Percentiles rank a stretch among this genome's conserved stretches.
Conservation (phyloP, 2,888 invertebrate genomes). For the Ypsolopha scabrella region DNA sequence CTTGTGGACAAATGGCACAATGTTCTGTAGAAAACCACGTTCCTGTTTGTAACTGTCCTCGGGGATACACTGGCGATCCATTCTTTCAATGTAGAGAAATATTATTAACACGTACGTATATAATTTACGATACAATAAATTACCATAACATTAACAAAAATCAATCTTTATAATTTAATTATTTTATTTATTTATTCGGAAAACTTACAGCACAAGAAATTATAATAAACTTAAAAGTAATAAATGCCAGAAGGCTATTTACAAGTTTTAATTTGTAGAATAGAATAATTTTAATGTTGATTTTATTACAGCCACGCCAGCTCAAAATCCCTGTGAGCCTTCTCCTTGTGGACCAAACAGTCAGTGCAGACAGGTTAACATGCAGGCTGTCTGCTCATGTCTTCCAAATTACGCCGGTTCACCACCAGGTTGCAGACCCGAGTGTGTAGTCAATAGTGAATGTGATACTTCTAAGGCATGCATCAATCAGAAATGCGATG, state of each 20-base stretch:
- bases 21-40: slow-evolving; percentile 85
- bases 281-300: not conserved
- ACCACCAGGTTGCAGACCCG: slow-evolving; percentile 85
- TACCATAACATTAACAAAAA: not conserved
- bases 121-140: not conserved
- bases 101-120: slow-evolving; percentile 39
- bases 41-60: slow-evolving; percentile 81
- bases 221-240: no score
- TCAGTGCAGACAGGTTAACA: slow-evolving; percentile 83
- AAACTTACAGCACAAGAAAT: no score
- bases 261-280: no score
- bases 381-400: slow-evolving; percentile 88
- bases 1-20: slow-evolving; percentile 84
- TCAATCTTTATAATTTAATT: not conserved
- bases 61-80: slow-evolving; percentile 84
- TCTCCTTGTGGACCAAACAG: slow-evolving; percentile 91
- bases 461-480: slow-evolving; percentile 87
- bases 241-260: no score
- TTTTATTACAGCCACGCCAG: slow-evolving; percentile 43
- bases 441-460: slow-evolving; percentile 89
- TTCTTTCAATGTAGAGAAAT: slow-evolving; percentile 80
- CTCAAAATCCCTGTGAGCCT: slow-evolving; percentile 81
- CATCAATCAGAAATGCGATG: slow-evolving; percentile 85
- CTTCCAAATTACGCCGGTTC: slow-evolving; percentile 81
- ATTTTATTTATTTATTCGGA: no score